Conservation (phyloP, 2,113 vertebrate species). For the Ailuropoda melanoleuca region DNA sequence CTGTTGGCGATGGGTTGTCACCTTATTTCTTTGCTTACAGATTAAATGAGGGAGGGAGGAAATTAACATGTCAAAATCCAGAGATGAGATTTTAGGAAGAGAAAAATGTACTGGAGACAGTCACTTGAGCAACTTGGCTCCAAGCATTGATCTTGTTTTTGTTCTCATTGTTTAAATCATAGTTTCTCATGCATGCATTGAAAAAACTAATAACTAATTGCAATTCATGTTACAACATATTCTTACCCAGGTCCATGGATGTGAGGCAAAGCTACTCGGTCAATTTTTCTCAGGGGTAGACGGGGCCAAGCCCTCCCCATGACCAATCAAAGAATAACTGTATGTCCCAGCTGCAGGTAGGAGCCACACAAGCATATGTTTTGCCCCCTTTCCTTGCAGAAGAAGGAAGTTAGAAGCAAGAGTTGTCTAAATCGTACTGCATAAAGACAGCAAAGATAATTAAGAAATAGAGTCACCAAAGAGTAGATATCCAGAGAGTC, state of each 20-base stretch:
- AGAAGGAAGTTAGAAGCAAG: neutral
- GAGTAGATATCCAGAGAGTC: neutral
- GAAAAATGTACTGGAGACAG: slow-evolving; percentile 37
- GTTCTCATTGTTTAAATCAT: slow-evolving; percentile 37
- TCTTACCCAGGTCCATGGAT: neutral
- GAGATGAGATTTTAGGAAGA: neutral
- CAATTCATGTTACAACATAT: neutral
- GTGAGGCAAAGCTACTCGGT: neutral
- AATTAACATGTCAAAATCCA: slow-evolving; percentile 58
- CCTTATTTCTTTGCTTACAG: slow-evolving; percentile 27
- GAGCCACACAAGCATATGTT: neutral
- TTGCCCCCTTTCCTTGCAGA: neutral
- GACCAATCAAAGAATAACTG: neutral
- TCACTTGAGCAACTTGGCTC: neutral
- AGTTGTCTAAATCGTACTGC: neutral
- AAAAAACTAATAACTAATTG: slow-evolving; percentile 39
- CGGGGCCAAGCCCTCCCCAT: neutral
- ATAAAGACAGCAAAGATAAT: neutral
- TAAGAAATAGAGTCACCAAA: neutral
- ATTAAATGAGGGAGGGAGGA: neutral
- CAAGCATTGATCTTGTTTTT: neutral
- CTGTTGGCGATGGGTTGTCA: neutral
- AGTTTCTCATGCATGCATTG: slow-evolving; percentile 51
- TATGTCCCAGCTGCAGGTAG: neutral
- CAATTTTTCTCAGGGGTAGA: neutral